Base-by-base conservation (phyloP, 2,888 invertebrate genomes). In the Drosophila formosana region DNA sequence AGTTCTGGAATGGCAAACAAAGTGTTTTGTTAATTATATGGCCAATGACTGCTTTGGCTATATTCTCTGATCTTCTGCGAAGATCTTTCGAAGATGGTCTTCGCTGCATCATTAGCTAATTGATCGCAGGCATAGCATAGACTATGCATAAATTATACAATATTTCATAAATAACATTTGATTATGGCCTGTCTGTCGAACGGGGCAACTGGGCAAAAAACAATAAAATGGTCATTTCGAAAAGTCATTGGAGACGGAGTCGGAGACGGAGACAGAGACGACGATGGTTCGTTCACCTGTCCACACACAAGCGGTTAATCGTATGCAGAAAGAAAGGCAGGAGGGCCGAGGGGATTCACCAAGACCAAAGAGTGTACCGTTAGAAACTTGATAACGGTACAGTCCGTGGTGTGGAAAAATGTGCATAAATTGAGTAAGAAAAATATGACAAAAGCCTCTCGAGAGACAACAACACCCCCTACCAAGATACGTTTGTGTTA, bases 301-400 rank as follows among this genome's bases (percentile, higher is more conserved):
- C 43, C 60, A 39, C 56, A 47, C 8, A 47, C 56, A 47, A 7
- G 45, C 25, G 51, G 65, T 67, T 82, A 79, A 82, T 67, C 74
- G 52, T 74, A 84, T 85, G 85, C 85, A 74, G 37, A 61, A 56
- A 71, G 74, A 73, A 72, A 66, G 26, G 3, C 53, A 34, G 53
- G 37, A 60, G 30, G 41, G 39, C 28, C 13, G 37, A 18, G 41
- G 56, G 52, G 41, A 45, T 7, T 41, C 41, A 41, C 23, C 30
- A 9, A 9, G 30, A 6, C 30, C 6, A 4, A 30, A 30, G 26
- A 39, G 49, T 34, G 50, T 77, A 72, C 82, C 82, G 82, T 82
- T 86, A 82, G 82, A 82, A 75, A 78, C 70, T 46, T 72, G 82
- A 78, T 82, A 87, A 88, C 83, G 83, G 83, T 73, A 69, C 30